Conservation (phyloP, 2,113 vertebrate species). For the Tupaia tana region DNA sequence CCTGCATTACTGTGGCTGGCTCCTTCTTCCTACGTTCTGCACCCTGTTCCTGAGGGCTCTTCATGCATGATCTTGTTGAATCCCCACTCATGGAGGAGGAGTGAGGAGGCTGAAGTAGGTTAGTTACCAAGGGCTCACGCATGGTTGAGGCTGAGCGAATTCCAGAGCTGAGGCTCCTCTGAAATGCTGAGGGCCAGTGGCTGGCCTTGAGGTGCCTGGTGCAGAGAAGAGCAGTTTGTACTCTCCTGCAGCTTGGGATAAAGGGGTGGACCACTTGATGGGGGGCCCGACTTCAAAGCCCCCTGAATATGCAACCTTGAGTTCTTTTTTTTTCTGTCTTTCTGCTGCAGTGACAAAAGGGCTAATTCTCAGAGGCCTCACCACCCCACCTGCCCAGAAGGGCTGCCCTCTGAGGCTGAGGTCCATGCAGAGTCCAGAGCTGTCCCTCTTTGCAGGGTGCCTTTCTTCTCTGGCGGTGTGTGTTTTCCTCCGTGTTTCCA, state of each 20-base stretch:
- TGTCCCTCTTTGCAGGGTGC: fast-evolving
- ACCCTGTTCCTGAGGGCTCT: background rate
- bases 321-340: background rate
- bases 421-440: background rate
- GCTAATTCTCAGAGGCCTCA: background rate
- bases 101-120: background rate
- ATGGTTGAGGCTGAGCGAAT: background rate
- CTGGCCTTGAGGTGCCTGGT: fast-evolving
- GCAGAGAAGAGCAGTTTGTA: background rate
- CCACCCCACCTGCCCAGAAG: background rate
- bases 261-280: background rate
- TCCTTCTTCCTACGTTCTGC: too few species aligned
- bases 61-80: background rate
- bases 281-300: conserved; percentile 7
- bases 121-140: background rate
- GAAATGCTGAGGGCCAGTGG: background rate
- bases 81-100: background rate
- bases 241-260: background rate
- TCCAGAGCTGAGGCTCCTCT: background rate
- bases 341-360: background rate
- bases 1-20: too few species aligned
- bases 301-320: background rate
- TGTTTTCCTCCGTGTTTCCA: background rate
- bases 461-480: conserved; percentile 13
- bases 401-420: background rate